A percentile compares a stretch with the other conserved stretches of the same genome.
Evolutionary conservation across 2,797 vertebrate genomes (phyloP).

Genomic region (Hyperoplus lanceolatus): DNA sequence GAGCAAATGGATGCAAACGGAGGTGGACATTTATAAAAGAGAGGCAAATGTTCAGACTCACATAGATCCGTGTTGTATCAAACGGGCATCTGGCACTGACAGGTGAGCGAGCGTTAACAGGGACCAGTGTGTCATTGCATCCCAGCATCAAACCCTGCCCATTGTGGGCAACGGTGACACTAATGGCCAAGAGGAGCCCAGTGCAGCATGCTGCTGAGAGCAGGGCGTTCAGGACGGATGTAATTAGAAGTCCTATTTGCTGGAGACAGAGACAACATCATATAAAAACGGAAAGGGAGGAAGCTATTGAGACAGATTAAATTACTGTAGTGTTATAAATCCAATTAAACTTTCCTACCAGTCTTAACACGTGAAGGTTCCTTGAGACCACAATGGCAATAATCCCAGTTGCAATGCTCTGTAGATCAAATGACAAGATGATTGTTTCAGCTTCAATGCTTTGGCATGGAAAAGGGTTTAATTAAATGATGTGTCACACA

Average conservation of each 20-base stretch:
- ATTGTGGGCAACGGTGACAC: slow-evolving; percentile 86
- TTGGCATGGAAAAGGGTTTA: not conserved
- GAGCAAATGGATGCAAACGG: not conserved
- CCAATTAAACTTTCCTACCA: slow-evolving; percentile 83
- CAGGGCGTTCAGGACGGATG: slow-evolving; percentile 87
- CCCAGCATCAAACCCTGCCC: slow-evolving; percentile 88
- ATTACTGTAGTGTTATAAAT: not conserved
- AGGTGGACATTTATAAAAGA: not conserved
- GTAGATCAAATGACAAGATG: slow-evolving; percentile 61
- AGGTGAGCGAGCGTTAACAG: slow-evolving; percentile 84
- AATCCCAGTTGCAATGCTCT: slow-evolving; percentile 92
- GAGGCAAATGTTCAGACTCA: slow-evolving; percentile 76
- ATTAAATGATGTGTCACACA: slow-evolving; percentile 22
- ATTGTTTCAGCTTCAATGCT: slow-evolving; percentile 34
- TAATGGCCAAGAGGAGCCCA: slow-evolving; percentile 89
- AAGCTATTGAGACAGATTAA: not conserved
- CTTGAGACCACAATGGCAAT: slow-evolving; percentile 91
- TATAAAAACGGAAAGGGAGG: slow-evolving; percentile 1
- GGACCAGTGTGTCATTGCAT: slow-evolving; percentile 87
- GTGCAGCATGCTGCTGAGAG: slow-evolving; percentile 89
- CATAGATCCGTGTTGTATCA: slow-evolving; percentile 94
- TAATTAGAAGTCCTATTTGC: slow-evolving; percentile 89
- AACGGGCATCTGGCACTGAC: slow-evolving; percentile 89
- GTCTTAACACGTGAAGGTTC: slow-evolving; percentile 82
- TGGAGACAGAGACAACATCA: slow-evolving; percentile 63